phyloP scores from a whole-genome alignment of 1,140 invertebrate species.

The Grapholita molesta region DNA sequence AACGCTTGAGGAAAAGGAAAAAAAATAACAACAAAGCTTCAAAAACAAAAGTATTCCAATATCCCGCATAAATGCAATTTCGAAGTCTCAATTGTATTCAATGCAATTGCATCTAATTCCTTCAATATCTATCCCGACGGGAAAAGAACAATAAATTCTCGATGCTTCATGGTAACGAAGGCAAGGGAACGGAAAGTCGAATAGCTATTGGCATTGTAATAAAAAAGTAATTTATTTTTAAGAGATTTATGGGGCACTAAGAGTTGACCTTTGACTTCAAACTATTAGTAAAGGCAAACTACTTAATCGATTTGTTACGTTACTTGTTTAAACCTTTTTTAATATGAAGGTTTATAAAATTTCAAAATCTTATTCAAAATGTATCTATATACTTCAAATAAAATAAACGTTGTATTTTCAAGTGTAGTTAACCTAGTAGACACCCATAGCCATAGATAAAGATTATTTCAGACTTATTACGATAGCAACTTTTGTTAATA shows the following conservation, averaged over 20 bases:
- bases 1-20: not conserved
- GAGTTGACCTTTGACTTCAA: not conserved
- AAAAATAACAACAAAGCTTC: not conserved
- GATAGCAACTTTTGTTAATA: too few relatives aligned
- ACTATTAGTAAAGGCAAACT: not conserved
- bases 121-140: conserved; percentile 32
- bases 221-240: not conserved
- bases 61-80: conserved; percentile 13
- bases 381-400: too few relatives aligned
- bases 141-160: conserved; percentile 25
- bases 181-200: not conserved
- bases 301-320: too few relatives aligned
- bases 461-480: too few relatives aligned
- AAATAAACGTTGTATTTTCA: too few relatives aligned
- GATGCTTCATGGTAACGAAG: conserved; percentile 21
- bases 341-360: too few relatives aligned
- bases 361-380: too few relatives aligned
- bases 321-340: too few relatives aligned
- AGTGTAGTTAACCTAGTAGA: too few relatives aligned
- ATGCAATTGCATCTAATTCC: conserved; percentile 55
- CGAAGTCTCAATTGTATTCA: conserved; percentile 34
- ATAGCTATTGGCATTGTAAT: not conserved
- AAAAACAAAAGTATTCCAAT: conserved; percentile 24
- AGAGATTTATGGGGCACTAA: not conserved
- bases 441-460: too few relatives aligned